Conservation (phyloP, 2,888 invertebrate genomes). For the Aspidiotus rigidus region DNA sequence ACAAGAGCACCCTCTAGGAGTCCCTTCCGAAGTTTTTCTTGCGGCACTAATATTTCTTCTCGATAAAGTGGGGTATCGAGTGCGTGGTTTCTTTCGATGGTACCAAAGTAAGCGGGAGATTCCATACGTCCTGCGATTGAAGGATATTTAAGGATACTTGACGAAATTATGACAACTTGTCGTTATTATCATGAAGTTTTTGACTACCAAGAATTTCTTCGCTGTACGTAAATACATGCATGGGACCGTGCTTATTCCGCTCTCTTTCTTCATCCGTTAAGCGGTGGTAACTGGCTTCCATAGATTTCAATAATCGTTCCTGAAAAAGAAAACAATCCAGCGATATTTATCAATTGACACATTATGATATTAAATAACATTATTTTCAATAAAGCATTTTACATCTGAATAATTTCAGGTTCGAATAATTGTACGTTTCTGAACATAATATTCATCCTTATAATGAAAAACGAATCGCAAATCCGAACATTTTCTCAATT, state of each 20-base stretch:
- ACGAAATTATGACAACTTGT: neutral
- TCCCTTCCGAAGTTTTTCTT: constrained; percentile 55
- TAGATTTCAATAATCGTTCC: constrained; percentile 62
- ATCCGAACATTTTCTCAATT: too few species aligned
- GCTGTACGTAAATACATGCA: constrained; percentile 66
- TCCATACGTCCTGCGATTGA: constrained; percentile 40
- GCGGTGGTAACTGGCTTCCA: constrained; percentile 57
- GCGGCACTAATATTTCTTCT: constrained; percentile 52
- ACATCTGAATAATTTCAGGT: neutral
- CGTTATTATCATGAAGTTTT: neutral
- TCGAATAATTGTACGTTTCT: neutral
- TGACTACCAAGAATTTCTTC: constrained; percentile 50
- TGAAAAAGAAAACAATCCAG: constrained; percentile 39
- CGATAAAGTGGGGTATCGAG: constrained; percentile 47
- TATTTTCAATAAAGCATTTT: too few species aligned
- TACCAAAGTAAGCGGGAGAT: constrained; percentile 56
- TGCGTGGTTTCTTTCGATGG: constrained; percentile 52
- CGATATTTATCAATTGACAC: neutral
- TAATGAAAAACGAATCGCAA: too few species aligned
- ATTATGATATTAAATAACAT: neutral
- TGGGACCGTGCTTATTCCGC: constrained; percentile 78
- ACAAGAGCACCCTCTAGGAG: constrained; percentile 58
- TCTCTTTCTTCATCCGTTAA: constrained; percentile 60
- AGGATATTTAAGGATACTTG: constrained; percentile 1
- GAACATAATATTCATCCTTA: too few species aligned